A percentile compares a stretch with the other conserved stretches of the same genome.
Conservation (phyloP, 2,888 invertebrate species). For the Drosophila villosipedis region DNA sequence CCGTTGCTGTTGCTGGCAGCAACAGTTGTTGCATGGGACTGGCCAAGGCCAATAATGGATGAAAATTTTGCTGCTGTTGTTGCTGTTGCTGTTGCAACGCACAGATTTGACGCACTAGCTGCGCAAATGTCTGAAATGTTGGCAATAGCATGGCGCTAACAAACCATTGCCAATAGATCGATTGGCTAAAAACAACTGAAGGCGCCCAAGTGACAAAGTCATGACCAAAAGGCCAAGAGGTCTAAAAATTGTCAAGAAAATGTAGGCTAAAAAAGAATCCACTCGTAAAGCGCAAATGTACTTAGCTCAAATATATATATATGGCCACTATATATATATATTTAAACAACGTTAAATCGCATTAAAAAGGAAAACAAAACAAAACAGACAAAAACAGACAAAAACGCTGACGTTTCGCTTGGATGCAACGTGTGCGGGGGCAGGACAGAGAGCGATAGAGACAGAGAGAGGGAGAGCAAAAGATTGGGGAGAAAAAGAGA, state of each 20-base stretch:
- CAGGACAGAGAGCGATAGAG: neutral
- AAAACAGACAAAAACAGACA: conserved; percentile 21
- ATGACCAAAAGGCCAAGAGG: conserved; percentile 61
- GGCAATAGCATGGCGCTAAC: conserved; percentile 71
- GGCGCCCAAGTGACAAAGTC: conserved; percentile 67
- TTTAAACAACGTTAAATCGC: conserved; percentile 45
- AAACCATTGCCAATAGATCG: conserved; percentile 42
- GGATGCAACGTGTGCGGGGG: conserved; percentile 32
- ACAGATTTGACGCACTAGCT: conserved; percentile 72
- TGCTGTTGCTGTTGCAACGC: conserved; percentile 50
- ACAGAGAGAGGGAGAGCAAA: neutral
- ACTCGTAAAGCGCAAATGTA: conserved; percentile 27
- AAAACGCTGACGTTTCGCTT: conserved; percentile 42
- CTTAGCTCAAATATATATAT: conserved; percentile 12
- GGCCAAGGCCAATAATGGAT: conserved; percentile 31
- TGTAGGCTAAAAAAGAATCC: neutral
- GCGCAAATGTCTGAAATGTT: conserved; percentile 73
- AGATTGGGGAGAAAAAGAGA: neutral
- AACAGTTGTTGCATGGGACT: conserved; percentile 37
- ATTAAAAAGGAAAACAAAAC: conserved; percentile 39
- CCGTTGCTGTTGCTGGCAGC: conserved; percentile 23
- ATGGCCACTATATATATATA: conserved; percentile 7
- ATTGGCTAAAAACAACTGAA: conserved; percentile 55
- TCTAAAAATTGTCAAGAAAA: conserved; percentile 27
- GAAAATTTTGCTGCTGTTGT: conserved; percentile 35